Conservation (phyloP, 1,140 invertebrate genomes). For the Agraylea sexmaculata region DNA sequence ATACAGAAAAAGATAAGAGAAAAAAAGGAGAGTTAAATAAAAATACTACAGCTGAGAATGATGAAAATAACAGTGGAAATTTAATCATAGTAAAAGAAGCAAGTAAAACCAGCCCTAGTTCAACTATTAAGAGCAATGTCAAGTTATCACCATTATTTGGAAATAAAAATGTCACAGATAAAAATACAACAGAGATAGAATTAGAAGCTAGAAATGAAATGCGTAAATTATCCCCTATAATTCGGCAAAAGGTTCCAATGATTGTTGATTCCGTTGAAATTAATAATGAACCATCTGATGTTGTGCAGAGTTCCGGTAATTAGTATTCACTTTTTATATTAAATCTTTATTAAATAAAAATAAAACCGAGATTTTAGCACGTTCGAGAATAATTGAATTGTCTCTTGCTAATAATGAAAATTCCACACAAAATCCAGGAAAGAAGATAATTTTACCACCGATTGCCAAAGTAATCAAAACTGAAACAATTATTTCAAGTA, state of each 20-base stretch:
- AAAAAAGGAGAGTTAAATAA: slow-evolving; percentile 26
- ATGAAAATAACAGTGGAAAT: slow-evolving; percentile 8
- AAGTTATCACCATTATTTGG: slow-evolving; percentile 19
- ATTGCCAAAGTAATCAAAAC: too few relatives aligned
- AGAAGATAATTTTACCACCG: slow-evolving; percentile 12
- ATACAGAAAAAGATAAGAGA: slow-evolving; percentile 35
- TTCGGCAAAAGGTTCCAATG: slow-evolving; percentile 8
- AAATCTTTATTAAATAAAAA: slow-evolving; percentile 1
- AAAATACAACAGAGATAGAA: slow-evolving; percentile 2
- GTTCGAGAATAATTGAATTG: slow-evolving; percentile 14
- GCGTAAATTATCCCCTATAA: slow-evolving; percentile 16
- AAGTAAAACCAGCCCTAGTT: too few relatives aligned
- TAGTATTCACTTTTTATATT: slow-evolving; percentile 5
- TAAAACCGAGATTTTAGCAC: background rate
- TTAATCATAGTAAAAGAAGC: slow-evolving; percentile 16
- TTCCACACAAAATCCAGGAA: background rate
- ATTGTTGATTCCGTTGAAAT: too few relatives aligned
- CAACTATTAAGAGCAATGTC: slow-evolving; percentile 9
- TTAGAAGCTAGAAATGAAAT: slow-evolving; percentile 14
- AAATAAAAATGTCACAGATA: slow-evolving; percentile 3
- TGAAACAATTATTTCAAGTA: too few relatives aligned
- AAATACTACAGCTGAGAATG: slow-evolving; percentile 12
- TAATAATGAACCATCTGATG: too few relatives aligned
- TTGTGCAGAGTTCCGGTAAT: background rate
- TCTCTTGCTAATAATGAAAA: slow-evolving; percentile 11